phyloP scores from a whole-genome alignment of 2,113 vertebrate genomes.

The Suncus etruscus region DNA sequence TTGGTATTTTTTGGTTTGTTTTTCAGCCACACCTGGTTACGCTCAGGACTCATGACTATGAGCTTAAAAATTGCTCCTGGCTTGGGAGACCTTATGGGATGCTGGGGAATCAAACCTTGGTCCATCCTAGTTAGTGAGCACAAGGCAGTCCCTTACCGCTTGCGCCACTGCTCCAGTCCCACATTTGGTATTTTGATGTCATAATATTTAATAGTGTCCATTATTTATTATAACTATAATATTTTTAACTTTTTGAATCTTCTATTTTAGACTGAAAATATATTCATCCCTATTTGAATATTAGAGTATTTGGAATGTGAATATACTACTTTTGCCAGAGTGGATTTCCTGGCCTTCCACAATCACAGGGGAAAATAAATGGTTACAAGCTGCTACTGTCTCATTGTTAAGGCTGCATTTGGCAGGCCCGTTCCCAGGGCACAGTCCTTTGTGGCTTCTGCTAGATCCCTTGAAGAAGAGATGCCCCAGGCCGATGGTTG shows the following conservation, averaged over 20 bases:
- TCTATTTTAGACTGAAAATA: too few relatives aligned
- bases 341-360: background rate
- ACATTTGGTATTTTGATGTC: background rate
- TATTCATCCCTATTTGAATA: too few relatives aligned
- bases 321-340: background rate
- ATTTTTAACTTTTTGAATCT: background rate
- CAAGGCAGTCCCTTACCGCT: too few relatives aligned
- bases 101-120: too few relatives aligned
- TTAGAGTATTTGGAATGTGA: background rate
- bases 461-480: background rate
- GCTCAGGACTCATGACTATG: too few relatives aligned
- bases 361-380: background rate
- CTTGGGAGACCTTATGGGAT: too few relatives aligned
- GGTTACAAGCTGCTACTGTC: background rate
- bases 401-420: fast-evolving
- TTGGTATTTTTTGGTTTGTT: background rate
- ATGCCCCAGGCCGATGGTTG: background rate
- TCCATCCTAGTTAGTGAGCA: too few relatives aligned
- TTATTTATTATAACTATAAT: background rate
- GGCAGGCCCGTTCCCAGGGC: background rate
- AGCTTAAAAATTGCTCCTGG: too few relatives aligned
- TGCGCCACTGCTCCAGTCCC: too few relatives aligned
- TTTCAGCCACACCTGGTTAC: too few relatives aligned
- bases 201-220: slow-evolving; percentile 7
- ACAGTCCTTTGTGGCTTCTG: background rate